phyloP scores from a whole-genome alignment of 1,140 invertebrate genomes.

The Nilaparvata lugens region DNA sequence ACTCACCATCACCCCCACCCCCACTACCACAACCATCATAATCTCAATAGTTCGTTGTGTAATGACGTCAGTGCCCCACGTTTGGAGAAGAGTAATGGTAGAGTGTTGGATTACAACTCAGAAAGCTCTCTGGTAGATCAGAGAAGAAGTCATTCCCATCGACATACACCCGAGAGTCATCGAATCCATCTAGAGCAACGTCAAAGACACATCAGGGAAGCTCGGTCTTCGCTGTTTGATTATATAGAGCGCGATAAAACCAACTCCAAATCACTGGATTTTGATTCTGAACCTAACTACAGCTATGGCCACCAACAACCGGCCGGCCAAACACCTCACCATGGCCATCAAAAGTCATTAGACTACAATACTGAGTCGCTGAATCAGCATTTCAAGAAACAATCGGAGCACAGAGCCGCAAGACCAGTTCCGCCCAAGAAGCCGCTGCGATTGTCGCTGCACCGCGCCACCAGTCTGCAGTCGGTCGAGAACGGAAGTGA shows the following conservation, averaged over 20 bases:
- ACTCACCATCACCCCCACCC: constrained; percentile 18
- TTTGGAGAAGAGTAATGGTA: not conserved
- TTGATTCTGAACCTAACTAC: constrained; percentile 50
- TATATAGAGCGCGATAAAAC: constrained; percentile 37
- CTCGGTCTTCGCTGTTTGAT: constrained; percentile 31
- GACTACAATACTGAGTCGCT: constrained; percentile 25
- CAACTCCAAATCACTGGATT: constrained; percentile 54
- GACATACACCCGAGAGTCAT: constrained; percentile 23
- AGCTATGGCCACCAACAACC: constrained; percentile 33
- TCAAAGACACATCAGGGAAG: constrained; percentile 29
- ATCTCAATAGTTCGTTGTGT: not conserved
- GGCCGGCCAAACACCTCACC: constrained; percentile 21
- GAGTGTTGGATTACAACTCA: constrained; percentile 8
- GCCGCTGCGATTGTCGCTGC: constrained; percentile 67
- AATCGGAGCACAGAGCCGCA: constrained; percentile 22
- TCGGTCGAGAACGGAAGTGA: constrained; percentile 46
- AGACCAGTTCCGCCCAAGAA: constrained; percentile 74
- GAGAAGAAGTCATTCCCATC: not conserved
- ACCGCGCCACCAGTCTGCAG: constrained; percentile 69
- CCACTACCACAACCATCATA: constrained; percentile 18
- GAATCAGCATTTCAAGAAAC: constrained; percentile 39
- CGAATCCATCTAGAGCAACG: constrained; percentile 21
- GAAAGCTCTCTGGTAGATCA: constrained; percentile 1
- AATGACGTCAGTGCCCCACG: not conserved
- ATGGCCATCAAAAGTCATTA: constrained; percentile 9